Evolutionary conservation across 2,888 invertebrate genomes (phyloP), one percentile per base, ranked within the genome.

Genomic region (Alloplasta piceator): DNA sequence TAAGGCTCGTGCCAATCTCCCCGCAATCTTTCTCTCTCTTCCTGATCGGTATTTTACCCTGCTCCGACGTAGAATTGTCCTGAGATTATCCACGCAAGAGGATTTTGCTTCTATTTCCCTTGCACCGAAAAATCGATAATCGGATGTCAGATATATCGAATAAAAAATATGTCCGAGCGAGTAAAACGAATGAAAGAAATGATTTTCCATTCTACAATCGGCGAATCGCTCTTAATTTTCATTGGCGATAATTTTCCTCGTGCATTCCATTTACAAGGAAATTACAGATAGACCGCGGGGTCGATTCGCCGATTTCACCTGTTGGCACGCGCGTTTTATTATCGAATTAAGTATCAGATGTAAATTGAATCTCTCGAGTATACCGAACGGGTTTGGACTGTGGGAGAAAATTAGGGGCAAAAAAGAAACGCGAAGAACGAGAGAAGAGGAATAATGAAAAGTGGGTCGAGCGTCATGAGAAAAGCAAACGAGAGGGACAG

Each of bases 391-490:
- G 26, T 26, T 26, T 26, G 3, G 26, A 26, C 26, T 26, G 3
- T 3, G 26, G 3, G 26, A 3, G 26, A 26, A 26, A 26, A 26
- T 26, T 26, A 16, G 26, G 63, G 39, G 14, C 52, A 14, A 39
- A 16, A 16, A 26, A 12, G 50, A 61, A 48, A 61, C 61, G 4
- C 4, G 48, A 3, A 9, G 50, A 66, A 67, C 48, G 75, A 67
- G 63, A 55, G 63, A 68, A 76, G 56, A 76, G 55, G 41, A 70
- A 76, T 75, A 50, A 75, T 63, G 12, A 76, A 68, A 76, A 76
- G 76, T 76, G 76, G 76, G 68, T 76, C 76, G 76, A 61, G 68
- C 76, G 46, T 61, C 61, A 63, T 68, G 76, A 61, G 70, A 70
- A 76, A 61, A 61, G 68, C 74, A 38, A 63, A 56, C 43, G 36